phyloP scores from a whole-genome alignment of 1,140 invertebrate genomes.

The Zaprionus vittiger region DNA sequence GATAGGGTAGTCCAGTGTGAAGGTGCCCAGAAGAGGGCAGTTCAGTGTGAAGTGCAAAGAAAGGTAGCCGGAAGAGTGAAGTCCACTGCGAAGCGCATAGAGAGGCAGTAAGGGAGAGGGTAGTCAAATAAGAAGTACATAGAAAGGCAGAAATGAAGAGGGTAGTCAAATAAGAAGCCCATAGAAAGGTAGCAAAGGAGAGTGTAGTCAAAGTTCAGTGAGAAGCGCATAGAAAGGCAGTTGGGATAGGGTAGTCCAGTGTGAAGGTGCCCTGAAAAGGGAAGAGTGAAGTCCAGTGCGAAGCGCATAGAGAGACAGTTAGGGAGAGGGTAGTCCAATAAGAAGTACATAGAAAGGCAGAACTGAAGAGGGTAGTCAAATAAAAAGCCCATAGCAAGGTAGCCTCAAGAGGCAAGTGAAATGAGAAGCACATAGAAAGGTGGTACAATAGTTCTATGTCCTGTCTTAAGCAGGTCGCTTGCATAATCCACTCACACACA shows the following conservation, averaged over 20 bases:
- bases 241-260: too few relatives aligned
- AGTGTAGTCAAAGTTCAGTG: too few relatives aligned
- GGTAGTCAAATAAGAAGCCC: neutral
- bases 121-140: neutral
- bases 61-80: neutral
- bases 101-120: too few relatives aligned
- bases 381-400: neutral
- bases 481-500: constrained; percentile 56
- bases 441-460: neutral
- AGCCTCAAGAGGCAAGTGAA: neutral
- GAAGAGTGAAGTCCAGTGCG: too few relatives aligned
- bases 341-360: neutral
- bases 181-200: neutral
- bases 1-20: too few relatives aligned
- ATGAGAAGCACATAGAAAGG: neutral
- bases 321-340: neutral
- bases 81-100: too few relatives aligned
- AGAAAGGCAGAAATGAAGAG: too few relatives aligned
- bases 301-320: too few relatives aligned
- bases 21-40: too few relatives aligned
- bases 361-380: neutral
- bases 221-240: too few relatives aligned
- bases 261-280: too few relatives aligned
- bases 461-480: constrained; percentile 48
- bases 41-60: too few relatives aligned